These are phyloP conservation scores for Gnathonemus longibarbis DNA, from an alignment of 2,113 vertebrate genomes.

Conservation along the genomic window DNA sequence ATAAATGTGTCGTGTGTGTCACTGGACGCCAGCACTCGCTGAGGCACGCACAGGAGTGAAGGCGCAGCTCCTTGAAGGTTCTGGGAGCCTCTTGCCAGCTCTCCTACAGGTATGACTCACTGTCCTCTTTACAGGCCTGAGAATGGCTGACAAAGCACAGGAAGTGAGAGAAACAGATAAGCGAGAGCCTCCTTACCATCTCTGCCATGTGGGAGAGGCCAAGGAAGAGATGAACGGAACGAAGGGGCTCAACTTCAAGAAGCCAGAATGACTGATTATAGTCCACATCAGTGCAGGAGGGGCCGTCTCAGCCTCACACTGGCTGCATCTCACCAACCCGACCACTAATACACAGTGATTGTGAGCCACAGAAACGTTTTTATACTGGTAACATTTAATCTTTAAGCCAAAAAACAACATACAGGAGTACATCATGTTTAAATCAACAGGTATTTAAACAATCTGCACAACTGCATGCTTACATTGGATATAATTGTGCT, in stretches of 20 bases:
- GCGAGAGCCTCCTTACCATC: background rate
- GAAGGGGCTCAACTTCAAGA: background rate
- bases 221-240: background rate
- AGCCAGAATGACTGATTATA: background rate
- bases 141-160: constrained; percentile 9
- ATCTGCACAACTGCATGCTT: background rate
- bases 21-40: background rate
- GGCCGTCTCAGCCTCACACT: background rate
- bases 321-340: background rate
- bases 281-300: background rate
- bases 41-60: background rate
- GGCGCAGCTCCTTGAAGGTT: background rate
- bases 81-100: background rate
- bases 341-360: background rate
- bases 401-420: background rate
- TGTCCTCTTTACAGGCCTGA: background rate
- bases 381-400: background rate
- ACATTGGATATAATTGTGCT: background rate
- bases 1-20: background rate
- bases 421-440: background rate
- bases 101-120: background rate
- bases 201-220: background rate
- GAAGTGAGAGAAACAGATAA: background rate
- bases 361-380: background rate
- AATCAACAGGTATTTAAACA: background rate